These are phyloP conservation scores for Tachina grossa DNA, from an alignment of 2,888 invertebrate species.

Conservation along the genomic window DNA sequence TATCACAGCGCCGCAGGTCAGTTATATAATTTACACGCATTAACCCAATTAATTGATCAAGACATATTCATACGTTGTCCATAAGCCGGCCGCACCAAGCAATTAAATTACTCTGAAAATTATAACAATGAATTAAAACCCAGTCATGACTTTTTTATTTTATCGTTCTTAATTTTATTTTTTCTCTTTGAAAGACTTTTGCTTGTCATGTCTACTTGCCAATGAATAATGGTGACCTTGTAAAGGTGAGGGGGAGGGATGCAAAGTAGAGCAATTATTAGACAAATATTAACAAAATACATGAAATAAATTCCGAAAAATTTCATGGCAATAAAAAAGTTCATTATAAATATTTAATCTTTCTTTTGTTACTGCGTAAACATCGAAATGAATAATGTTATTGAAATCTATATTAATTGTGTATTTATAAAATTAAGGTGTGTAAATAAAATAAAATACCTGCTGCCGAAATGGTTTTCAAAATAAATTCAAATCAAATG, in stretches of 20 bases:
- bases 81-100: conserved; percentile 32
- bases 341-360: conserved; percentile 18
- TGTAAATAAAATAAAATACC: background rate
- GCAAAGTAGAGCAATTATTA: background rate
- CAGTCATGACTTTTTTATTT: conserved; percentile 9
- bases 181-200: background rate
- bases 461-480: too few species aligned
- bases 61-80: conserved; percentile 14
- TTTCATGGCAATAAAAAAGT: conserved; percentile 18
- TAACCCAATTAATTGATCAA: conserved; percentile 44
- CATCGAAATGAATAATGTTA: too few species aligned
- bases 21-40: conserved; percentile 15
- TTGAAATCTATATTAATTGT: background rate
- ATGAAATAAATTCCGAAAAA: background rate
- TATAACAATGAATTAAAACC: background rate
- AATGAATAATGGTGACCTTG: conserved; percentile 25
- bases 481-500: too few species aligned
- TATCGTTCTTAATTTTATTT: background rate
- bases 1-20: conserved; percentile 14
- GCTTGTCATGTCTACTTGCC: background rate
- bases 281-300: conserved; percentile 11
- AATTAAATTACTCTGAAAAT: conserved; percentile 48
- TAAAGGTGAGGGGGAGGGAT: conserved; percentile 13
- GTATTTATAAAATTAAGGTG: background rate
- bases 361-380: conserved; percentile 2